Evolutionary conservation across 1,140 invertebrate genomes (phyloP), one percentile per base, ranked within the genome.

Genomic region (Dendrolimus punctatus): DNA sequence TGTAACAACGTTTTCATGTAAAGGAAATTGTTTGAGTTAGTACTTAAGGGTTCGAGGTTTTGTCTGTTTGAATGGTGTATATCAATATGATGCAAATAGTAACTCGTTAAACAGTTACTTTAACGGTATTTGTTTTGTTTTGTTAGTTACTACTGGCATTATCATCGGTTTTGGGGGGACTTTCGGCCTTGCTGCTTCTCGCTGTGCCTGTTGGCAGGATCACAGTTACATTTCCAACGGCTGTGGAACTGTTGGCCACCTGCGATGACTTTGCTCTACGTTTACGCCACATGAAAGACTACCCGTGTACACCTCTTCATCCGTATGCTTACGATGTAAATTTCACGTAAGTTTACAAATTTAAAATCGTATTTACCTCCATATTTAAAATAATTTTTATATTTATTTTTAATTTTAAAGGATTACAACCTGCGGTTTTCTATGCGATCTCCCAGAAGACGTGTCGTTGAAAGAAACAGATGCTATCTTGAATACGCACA

Each of bases 181-280:
- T 78, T 1, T 91, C 92, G 8, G 91, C 92, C 0, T 81, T 95
- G 36, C 75, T 94, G 5, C 79, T 95, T 48, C 84, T 94, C 6
- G 77, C 91, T 8, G 92, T 94, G 5, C 93, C 93, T 4, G 89
- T 93, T 3, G 93, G 92, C n/a, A 88, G 93, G 58, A 87, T 93
- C 51, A 92, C 88, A 2, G 76, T 93, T 6, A 87, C 89, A 6
- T 92, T 90, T 64, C 92, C 93, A 6, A 76, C 90, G 3, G 76
- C 84, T 8, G 82, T 91, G n/a, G 87, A 91, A 45, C 82, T 93
- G 54, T 79, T 90, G 36, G 64, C 90, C 1, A 80, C 81, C 5
- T 92, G 91, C 64, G 66, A 76, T 44, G 78, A 75, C 39, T 66
- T 69, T 36, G 63, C 72, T 6, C 58, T 91, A 39, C 63, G 80